Evolutionary conservation across 2,888 invertebrate genomes (phyloP).

Genomic region (Stenodera caucasica): DNA sequence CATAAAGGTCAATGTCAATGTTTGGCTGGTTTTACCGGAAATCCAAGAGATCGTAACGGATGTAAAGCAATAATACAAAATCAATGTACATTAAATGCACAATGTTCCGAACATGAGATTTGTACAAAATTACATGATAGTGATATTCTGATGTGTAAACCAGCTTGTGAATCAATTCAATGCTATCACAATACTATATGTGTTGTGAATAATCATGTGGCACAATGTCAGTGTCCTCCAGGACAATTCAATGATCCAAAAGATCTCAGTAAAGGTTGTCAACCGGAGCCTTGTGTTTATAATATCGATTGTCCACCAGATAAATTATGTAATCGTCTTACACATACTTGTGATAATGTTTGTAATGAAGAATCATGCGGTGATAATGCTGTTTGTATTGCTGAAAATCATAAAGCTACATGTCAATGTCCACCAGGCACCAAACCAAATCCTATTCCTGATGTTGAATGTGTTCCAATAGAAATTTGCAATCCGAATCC

Average conservation of each 20-base stretch:
- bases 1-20: conserved; percentile 85
- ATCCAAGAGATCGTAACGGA: conserved; percentile 88
- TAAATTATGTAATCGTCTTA: conserved; percentile 80
- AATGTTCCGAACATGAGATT: conserved; percentile 81
- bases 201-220: conserved; percentile 85
- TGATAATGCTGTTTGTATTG: conserved; percentile 83
- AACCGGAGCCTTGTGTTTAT: conserved; percentile 82
- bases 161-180: conserved; percentile 74
- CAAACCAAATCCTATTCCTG: conserved; percentile 79
- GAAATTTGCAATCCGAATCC: conserved; percentile 76
- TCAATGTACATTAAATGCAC: conserved; percentile 76
- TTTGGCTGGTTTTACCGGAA: conserved; percentile 79
- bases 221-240: conserved; percentile 87
- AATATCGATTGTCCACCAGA: conserved; percentile 80
- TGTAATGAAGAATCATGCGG: conserved; percentile 84
- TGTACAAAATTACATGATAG: conserved; percentile 65
- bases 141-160: conserved; percentile 68
- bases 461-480: conserved; percentile 73
- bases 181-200: conserved; percentile 89
- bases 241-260: conserved; percentile 87
- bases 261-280: conserved; percentile 73
- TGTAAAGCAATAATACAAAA: conserved; percentile 74
- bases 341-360: conserved; percentile 79
- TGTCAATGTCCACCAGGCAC: conserved; percentile 88
- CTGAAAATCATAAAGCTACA: conserved; percentile 77